Evolutionary conservation across 92 coral and sea anemone genomes (phyloP).

Genomic region (Epizoanthus rinbou): DNA sequence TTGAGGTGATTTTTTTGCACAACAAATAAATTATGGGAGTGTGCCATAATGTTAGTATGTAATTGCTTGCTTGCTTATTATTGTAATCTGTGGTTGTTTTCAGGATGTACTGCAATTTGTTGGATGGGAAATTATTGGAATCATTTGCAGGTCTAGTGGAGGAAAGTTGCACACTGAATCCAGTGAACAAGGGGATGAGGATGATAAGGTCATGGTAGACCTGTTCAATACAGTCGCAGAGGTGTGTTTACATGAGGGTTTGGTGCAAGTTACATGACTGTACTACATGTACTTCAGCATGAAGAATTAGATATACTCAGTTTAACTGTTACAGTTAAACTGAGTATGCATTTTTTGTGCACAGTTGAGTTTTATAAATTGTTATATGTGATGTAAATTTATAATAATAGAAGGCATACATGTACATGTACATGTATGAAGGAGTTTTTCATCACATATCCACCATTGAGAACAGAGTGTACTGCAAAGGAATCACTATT

Average conservation of each 20-base stretch:
- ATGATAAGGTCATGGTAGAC: constrained; percentile 24
- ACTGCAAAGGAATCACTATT: no score
- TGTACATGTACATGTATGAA: no score
- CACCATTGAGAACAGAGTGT: no score
- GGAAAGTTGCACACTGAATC: constrained; percentile 6
- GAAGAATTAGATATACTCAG: no score
- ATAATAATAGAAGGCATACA: no score
- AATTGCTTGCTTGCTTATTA: no score
- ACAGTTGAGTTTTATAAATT: neutral
- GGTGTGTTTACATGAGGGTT: constrained; percentile 43
- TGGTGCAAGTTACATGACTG: neutral
- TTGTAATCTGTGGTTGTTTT: neutral
- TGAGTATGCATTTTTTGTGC: no score
- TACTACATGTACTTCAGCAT: neutral
- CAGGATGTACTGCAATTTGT: constrained; percentile 80
- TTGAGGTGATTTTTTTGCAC: no score
- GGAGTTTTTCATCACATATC: no score
- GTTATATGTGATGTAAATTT: neutral
- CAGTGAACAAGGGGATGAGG: neutral
- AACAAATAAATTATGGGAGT: no score
- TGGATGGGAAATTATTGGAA: constrained; percentile 88
- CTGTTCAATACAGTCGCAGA: constrained; percentile 64
- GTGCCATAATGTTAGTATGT: no score
- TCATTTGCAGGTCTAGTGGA: constrained; percentile 56
- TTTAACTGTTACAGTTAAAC: no score